phyloP scores from a whole-genome alignment of 2,888 invertebrate genomes.

The Hipparchia semele region DNA sequence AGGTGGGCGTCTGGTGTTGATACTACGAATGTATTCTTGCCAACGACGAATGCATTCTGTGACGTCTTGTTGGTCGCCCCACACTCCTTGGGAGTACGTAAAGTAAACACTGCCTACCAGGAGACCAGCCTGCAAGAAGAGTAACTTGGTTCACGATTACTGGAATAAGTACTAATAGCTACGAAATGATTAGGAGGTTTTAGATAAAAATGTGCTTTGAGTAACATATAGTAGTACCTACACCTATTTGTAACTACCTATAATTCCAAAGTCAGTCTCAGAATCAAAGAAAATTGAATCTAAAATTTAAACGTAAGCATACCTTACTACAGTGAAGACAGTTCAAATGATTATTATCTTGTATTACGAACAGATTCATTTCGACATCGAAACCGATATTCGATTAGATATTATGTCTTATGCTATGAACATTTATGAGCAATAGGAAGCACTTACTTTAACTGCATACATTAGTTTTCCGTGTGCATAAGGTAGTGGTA shows the following conservation, averaged over 20 bases:
- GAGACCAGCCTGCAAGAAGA: conserved; percentile 66
- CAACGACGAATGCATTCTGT: conserved; percentile 72
- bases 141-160: conserved; percentile 27
- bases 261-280: too few relatives aligned
- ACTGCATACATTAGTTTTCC: conserved; percentile 71
- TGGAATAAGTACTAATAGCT: conserved; percentile 54
- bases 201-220: not conserved
- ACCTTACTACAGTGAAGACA: too few relatives aligned
- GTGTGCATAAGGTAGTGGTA: conserved; percentile 58
- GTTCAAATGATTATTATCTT: too few relatives aligned
- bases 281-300: too few relatives aligned
- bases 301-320: too few relatives aligned
- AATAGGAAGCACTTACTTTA: conserved; percentile 59
- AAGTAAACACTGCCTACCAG: conserved; percentile 72
- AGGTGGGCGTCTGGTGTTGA: conserved; percentile 72
- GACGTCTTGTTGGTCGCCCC: conserved; percentile 74
- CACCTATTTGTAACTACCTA: too few relatives aligned
- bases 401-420: too few relatives aligned
- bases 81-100: conserved; percentile 75
- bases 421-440: too few relatives aligned
- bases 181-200: conserved; percentile 60
- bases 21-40: conserved; percentile 71
- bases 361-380: too few relatives aligned
- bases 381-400: too few relatives aligned
- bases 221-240: not conserved